phyloP scores from a whole-genome alignment of 2,113 vertebrate genomes.

The Nycticebus coucang region DNA sequence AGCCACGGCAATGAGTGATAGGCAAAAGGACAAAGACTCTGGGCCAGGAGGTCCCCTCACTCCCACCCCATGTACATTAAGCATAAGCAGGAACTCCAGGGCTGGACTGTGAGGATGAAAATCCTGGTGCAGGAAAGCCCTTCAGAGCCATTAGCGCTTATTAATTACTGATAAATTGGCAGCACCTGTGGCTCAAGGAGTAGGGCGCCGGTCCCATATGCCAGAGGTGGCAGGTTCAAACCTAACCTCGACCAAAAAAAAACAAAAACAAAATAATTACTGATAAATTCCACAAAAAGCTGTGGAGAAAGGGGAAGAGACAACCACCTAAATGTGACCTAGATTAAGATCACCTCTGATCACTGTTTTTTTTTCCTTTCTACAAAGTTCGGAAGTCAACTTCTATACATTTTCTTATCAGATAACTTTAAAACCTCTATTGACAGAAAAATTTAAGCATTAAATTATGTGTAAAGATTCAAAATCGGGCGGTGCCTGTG shows the following conservation, averaged over 20 bases:
- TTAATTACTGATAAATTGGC: not conserved
- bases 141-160: not conserved
- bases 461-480: conserved; percentile 51
- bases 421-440: not conserved
- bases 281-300: not conserved
- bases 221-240: too few species aligned
- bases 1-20: not conserved
- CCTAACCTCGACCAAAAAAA: too few species aligned
- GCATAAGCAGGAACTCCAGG: not conserved
- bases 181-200: too few species aligned
- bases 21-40: not conserved
- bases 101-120: not conserved
- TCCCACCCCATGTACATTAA: not conserved
- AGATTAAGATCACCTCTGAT: not conserved
- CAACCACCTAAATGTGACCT: not conserved
- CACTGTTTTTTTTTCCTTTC: not conserved
- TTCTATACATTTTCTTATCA: not conserved
- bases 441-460: conserved; percentile 35
- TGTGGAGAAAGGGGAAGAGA: not conserved
- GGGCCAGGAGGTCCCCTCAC: not conserved
- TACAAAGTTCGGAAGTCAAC: conserved; percentile 30
- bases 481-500: too few species aligned
- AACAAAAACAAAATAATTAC: too few species aligned
- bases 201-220: too few species aligned
- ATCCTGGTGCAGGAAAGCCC: not conserved